These are phyloP conservation scores for Ethmia dodecea DNA, from an alignment of 2,888 invertebrate genomes.

Conservation along the genomic window DNA sequence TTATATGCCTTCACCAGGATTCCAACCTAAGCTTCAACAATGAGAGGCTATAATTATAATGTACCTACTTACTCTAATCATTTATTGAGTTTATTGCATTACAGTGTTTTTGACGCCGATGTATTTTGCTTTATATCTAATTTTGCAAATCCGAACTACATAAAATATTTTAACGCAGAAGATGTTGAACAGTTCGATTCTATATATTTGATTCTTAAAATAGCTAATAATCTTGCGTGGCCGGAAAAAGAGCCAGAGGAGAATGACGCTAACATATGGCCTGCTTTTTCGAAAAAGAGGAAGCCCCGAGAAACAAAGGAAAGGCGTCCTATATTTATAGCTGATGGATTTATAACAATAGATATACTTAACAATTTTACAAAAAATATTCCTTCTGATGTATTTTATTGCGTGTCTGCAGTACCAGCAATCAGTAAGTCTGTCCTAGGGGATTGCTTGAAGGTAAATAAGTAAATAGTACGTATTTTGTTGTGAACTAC, in stretches of 20 bases:
- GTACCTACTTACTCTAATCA: no score
- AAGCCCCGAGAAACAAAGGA: not conserved
- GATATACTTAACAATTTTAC: constrained; percentile 47
- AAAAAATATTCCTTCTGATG: constrained; percentile 39
- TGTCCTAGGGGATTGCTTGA: constrained; percentile 39
- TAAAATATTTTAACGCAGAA: constrained; percentile 34
- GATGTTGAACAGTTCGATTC: constrained; percentile 42
- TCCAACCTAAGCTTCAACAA: no score
- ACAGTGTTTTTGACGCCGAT: constrained; percentile 54
- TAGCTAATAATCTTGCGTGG: constrained; percentile 40
- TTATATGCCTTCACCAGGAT: no score
- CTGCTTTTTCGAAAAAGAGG: no score
- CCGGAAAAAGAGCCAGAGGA: constrained; percentile 9
- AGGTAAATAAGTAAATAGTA: no score
- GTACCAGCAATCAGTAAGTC: constrained; percentile 38
- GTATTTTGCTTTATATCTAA: constrained; percentile 55
- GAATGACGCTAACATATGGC: constrained; percentile 6
- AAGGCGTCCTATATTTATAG: constrained; percentile 43
- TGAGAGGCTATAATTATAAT: no score
- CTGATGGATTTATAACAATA: constrained; percentile 53
- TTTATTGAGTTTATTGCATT: no score
- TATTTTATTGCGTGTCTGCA: constrained; percentile 47
- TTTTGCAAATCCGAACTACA: constrained; percentile 47
- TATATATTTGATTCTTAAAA: constrained; percentile 49
- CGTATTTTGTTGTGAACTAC: no score